phyloP scores from a whole-genome alignment of 1,140 invertebrate species.

The Littorina saxatilis region DNA sequence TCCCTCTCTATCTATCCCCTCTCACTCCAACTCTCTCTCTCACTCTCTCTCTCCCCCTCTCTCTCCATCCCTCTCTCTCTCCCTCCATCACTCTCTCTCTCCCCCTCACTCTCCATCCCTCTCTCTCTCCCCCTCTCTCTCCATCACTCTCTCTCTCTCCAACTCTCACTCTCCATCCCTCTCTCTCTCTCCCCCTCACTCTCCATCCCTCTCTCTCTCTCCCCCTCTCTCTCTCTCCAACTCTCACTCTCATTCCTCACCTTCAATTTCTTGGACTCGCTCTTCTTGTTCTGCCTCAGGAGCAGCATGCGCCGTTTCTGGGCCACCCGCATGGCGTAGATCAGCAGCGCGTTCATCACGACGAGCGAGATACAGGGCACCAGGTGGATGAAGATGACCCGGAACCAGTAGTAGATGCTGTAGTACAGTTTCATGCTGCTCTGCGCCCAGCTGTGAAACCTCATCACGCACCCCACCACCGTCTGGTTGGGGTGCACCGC shows the following conservation, averaged over 20 bases:
- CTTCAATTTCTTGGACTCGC: slow-evolving; percentile 86
- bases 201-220: not conserved
- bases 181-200: not conserved
- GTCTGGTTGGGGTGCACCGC: slow-evolving; percentile 78
- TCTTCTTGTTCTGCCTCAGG: slow-evolving; percentile 89
- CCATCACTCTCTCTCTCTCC: not conserved
- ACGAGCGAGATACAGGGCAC: slow-evolving; percentile 92
- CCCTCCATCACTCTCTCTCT: not conserved
- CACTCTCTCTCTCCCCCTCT: not conserved
- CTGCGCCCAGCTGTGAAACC: slow-evolving; percentile 58
- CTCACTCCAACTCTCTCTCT: not conserved
- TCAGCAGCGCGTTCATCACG: slow-evolving; percentile 91
- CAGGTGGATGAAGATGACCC: slow-evolving; percentile 93
- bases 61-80: not conserved
- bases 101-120: not conserved
- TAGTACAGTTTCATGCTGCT: slow-evolving; percentile 85
- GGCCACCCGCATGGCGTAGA: slow-evolving; percentile 88
- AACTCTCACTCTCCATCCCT: not conserved
- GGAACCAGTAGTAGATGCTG: slow-evolving; percentile 87
- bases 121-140: not conserved
- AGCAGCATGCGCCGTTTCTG: slow-evolving; percentile 87
- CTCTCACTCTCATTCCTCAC: slow-evolving; percentile 83
- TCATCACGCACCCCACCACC: slow-evolving; percentile 54
- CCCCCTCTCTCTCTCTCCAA: not conserved
- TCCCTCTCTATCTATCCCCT: not conserved